phyloP scores from a whole-genome alignment of 2,113 vertebrate species.

The Oceanodroma tethys region DNA sequence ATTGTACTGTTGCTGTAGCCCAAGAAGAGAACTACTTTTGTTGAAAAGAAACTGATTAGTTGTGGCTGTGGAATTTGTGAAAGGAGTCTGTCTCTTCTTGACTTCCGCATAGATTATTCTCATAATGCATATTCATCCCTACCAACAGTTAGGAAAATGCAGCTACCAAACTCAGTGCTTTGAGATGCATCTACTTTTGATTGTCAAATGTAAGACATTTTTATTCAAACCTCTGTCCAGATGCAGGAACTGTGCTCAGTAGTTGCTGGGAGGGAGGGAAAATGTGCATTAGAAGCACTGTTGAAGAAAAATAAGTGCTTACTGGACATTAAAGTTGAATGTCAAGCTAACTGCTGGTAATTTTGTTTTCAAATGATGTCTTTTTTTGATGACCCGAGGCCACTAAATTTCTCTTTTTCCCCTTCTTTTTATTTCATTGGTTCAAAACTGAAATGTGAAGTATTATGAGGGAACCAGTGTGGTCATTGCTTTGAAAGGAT shows the following conservation, averaged over 20 bases:
- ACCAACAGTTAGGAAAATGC: background rate
- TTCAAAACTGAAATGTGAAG: constrained; percentile 13
- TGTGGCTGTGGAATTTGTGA: background rate
- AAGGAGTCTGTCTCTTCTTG: background rate
- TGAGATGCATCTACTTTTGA: background rate
- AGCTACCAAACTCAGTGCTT: background rate
- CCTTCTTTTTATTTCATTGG: background rate
- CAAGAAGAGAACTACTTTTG: background rate
- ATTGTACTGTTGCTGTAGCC: background rate
- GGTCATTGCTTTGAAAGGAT: constrained; percentile 8
- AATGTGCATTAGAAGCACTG: background rate
- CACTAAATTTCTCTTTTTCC: background rate
- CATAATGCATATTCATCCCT: background rate
- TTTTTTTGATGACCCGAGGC: background rate
- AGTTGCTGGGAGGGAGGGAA: background rate
- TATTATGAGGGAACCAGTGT: constrained; percentile 1
- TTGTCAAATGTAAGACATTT: background rate
- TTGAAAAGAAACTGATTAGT: background rate
- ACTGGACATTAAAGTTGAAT: background rate
- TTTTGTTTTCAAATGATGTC: background rate
- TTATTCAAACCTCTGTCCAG: background rate
- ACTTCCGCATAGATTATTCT: background rate
- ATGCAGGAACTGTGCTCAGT: background rate
- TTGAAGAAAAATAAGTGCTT: background rate
- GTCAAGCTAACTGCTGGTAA: background rate